Evolutionary conservation across 2,797 vertebrate genomes (phyloP).

Genomic region (Nannoperca australis): DNA sequence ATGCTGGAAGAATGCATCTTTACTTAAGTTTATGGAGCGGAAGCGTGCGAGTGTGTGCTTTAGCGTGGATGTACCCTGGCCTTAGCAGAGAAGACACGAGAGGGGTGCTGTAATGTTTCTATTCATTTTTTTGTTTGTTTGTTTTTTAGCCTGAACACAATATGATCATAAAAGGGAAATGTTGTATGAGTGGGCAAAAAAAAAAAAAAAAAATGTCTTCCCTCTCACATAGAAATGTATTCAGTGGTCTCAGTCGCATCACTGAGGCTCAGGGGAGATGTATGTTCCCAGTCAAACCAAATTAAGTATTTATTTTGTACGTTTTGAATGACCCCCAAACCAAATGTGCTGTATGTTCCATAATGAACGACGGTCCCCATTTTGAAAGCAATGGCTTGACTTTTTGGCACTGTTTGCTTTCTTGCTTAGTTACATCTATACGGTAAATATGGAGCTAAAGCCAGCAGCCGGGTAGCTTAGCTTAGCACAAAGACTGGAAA

Average conservation of each 20-base stretch:
- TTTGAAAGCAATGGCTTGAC: conserved; percentile 25
- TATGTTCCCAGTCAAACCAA: conserved; percentile 67
- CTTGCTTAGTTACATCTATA: not conserved
- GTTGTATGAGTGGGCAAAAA: conserved; percentile 41
- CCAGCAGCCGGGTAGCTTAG: not conserved
- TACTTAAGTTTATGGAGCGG: conserved; percentile 23
- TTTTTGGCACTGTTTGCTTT: conserved; percentile 11
- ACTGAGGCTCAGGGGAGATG: conserved; percentile 28
- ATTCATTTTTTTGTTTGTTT: conserved; percentile 24
- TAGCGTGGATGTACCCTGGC: conserved; percentile 47
- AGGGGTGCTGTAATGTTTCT: conserved; percentile 31
- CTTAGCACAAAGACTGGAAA: conserved; percentile 5
- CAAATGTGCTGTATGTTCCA: conserved; percentile 47
- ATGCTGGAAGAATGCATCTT: conserved; percentile 34
- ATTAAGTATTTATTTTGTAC: conserved; percentile 74
- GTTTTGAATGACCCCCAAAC: conserved; percentile 56
- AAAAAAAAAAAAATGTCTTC: conserved; percentile 47
- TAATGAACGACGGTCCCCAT: conserved; percentile 21
- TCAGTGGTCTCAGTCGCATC: conserved; percentile 6
- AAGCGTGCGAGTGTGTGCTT: conserved; percentile 30
- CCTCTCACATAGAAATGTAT: conserved; percentile 46
- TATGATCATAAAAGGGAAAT: conserved; percentile 83
- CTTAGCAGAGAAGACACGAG: conserved; percentile 37
- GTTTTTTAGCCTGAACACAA: conserved; percentile 57
- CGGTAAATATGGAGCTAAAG: not conserved